phyloP scores from a whole-genome alignment of 2,797 vertebrate species.

The Chelidonichthys spinosus region DNA sequence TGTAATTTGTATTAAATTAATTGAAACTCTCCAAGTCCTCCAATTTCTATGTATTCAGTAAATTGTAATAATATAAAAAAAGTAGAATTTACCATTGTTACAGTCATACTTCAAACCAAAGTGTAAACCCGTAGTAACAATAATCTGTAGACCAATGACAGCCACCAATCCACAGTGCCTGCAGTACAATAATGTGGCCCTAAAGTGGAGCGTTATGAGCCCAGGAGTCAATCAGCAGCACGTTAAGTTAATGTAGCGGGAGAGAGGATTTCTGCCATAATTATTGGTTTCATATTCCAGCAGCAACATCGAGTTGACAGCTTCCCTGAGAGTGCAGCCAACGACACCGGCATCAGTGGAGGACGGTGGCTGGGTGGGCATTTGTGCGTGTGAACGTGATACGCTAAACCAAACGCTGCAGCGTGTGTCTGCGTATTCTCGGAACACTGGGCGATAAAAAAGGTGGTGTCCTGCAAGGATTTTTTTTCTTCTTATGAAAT shows the following conservation, averaged over 20 bases:
- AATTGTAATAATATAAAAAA: not conserved
- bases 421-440: not conserved
- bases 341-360: conserved; percentile 49
- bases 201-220: conserved; percentile 19
- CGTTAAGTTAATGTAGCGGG: conserved; percentile 55
- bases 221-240: conserved; percentile 68
- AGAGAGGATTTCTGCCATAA: conserved; percentile 64
- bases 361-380: conserved; percentile 32
- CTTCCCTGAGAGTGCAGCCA: conserved; percentile 47
- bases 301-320: conserved; percentile 66
- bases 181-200: conserved; percentile 12
- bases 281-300: conserved; percentile 76
- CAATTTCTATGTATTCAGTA: not conserved
- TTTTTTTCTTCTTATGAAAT: conserved; percentile 6
- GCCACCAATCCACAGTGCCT: conserved; percentile 12
- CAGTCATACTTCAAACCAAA: not conserved
- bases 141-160: not conserved
- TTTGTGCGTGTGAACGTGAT: conserved; percentile 1
- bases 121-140: not conserved
- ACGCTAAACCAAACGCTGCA: not conserved
- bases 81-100: not conserved
- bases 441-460: not conserved
- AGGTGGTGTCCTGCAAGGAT: not conserved
- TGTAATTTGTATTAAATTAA: conserved; percentile 26
- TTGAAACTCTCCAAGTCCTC: conserved; percentile 8